These are phyloP conservation scores for Oreotrochilus melanogaster DNA, from an alignment of 2,113 vertebrate genomes.

Conservation along the genomic window DNA sequence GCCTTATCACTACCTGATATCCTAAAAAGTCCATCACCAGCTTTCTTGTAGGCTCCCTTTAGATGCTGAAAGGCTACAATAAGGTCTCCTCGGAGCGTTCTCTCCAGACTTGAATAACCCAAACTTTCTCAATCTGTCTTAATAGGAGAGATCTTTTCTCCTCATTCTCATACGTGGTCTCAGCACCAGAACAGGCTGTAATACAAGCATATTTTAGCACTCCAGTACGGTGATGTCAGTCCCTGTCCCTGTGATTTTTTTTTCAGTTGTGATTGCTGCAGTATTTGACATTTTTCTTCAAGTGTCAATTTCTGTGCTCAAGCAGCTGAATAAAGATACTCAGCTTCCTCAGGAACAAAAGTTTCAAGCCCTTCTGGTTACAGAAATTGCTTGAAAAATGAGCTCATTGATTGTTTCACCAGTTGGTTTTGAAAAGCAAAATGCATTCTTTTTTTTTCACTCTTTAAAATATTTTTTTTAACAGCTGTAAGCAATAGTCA, in stretches of 20 bases:
- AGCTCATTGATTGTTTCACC: not conserved
- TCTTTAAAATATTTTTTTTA: not conserved
- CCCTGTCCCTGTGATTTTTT: not conserved
- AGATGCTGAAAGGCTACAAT: no score
- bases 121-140: no score
- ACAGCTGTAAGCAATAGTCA: not conserved
- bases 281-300: constrained; percentile 1
- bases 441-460: not conserved
- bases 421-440: not conserved
- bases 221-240: not conserved
- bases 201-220: not conserved
- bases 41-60: no score
- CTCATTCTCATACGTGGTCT: not conserved
- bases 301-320: not conserved
- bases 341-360: not conserved
- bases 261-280: not conserved
- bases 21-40: no score
- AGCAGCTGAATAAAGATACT: not conserved
- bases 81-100: no score
- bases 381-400: not conserved
- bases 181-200: not conserved
- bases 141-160: not conserved
- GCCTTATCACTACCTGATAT: no score
- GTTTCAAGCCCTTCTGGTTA: not conserved
- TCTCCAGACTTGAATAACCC: no score